Conservation (phyloP, 2,797 vertebrate species). For the Myotis pilosus region DNA sequence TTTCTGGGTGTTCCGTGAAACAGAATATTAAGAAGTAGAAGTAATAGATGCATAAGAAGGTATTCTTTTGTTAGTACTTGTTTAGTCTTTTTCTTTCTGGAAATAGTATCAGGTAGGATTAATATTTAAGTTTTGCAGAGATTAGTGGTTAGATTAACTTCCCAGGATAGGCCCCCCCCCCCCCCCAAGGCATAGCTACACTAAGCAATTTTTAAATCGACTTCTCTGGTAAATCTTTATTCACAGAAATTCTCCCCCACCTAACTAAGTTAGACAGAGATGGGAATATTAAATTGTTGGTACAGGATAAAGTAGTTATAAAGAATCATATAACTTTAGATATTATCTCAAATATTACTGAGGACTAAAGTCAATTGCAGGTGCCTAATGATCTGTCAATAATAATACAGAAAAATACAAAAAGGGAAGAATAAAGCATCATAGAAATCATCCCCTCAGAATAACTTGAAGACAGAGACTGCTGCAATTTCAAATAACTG, state of each 20-base stretch:
- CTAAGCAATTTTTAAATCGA: neutral
- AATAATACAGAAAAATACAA: neutral
- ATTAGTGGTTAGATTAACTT: neutral
- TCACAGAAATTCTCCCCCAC: neutral
- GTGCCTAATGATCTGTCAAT: neutral
- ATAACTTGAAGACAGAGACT: neutral
- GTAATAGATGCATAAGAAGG: neutral
- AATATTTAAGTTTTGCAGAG: neutral
- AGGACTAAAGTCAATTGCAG: neutral
- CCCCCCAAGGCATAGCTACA: neutral
- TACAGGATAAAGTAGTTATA: conserved; percentile 72
- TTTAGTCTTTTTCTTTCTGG: neutral
- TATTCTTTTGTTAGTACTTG: neutral
- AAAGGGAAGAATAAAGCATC: neutral
- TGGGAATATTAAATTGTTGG: conserved; percentile 19
- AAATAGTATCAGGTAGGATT: neutral
- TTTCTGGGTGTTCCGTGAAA: neutral
- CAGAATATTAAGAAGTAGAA: neutral
- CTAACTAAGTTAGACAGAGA: conserved; percentile 10
- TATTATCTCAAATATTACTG: conserved; percentile 55
- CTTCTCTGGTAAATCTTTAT: neutral
- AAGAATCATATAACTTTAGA: conserved; percentile 62
- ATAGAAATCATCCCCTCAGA: neutral
- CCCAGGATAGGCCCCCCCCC: neutral
- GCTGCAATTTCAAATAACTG: neutral